Evolutionary conservation across 2,888 invertebrate species (phyloP), one percentile per base, ranked within the genome.

Genomic region (Drosophila vallismaia): DNA sequence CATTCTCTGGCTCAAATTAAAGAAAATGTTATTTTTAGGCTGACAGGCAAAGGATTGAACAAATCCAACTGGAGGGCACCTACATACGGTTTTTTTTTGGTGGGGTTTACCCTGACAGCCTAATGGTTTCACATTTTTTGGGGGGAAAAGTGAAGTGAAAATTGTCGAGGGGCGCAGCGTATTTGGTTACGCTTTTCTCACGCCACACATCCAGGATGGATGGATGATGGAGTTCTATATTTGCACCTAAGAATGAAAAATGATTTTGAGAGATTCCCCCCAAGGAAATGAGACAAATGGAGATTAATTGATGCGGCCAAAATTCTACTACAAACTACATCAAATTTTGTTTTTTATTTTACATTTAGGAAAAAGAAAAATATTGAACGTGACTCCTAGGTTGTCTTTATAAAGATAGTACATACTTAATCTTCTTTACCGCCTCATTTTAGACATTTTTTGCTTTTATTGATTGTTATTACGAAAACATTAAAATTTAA

Each of bases 21-120:
- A 74, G 77, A 79, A 79, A 86, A 86, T 83, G 80, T 83, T 86
- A 86, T 83, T 83, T 80, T 83, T 86, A 78, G 86, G 76, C 80
- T 53, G 86, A 78, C 82, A 82, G 71, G 73, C 58, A 38, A 75
- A 82, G 82, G 86, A 85, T 86, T 83, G 84, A 74, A 54, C 50
- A 59, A 29, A 56, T 44, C 69, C 49, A 59, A 62, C 56, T 55
- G 33, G 50, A 33, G 67, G 54, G 67, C 76, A 74, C 77, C 74
- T 55, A 26, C 52, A 33, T 28, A 44, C 50, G 28, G 55, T 62
- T 19, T 24, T 3, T 44, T 14, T 24, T 44, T 14, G 0, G 4
- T 8, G 24, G 44, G 24, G 44, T 72, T 79, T 76, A 75, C 48
- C 44, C 74, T 52, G 50, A 42, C 50, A 74, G 81, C 63, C 77